A percentile compares a stretch with the other conserved stretches of the same genome.
Conservation (phyloP, 2,797 vertebrate species). For the Cetoscarus ocellatus region DNA sequence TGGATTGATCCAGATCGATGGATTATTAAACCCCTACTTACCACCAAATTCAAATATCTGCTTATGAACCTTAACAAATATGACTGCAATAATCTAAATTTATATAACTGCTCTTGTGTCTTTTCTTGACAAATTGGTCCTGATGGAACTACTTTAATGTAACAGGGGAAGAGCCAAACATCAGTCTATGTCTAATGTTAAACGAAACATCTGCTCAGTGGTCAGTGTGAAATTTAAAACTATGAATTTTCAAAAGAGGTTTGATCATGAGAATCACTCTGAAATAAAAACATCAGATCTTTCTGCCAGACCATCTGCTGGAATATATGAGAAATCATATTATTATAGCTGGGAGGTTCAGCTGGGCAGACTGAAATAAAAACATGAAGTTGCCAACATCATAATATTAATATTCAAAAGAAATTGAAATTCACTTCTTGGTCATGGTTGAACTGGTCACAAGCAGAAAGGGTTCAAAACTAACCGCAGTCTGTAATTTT, state of each 20-base stretch:
- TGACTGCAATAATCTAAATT: no score
- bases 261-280: slow-evolving; percentile 55
- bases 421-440: slow-evolving; percentile 11
- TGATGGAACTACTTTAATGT: not conserved
- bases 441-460: slow-evolving; percentile 19
- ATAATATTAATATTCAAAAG: slow-evolving; percentile 34
- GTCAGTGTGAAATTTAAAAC: slow-evolving; percentile 25
- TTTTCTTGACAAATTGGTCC: no score
- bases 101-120: no score
- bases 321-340: slow-evolving; percentile 49
- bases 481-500: not conserved
- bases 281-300: slow-evolving; percentile 64
- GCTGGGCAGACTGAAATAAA: slow-evolving; percentile 30
- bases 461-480: slow-evolving; percentile 18
- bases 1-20: no score
- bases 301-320: slow-evolving; percentile 50
- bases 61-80: no score
- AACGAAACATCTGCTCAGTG: slow-evolving; percentile 39
- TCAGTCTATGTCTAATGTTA: slow-evolving; percentile 13
- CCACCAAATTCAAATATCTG: no score
- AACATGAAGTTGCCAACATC: slow-evolving; percentile 40
- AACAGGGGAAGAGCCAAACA: slow-evolving; percentile 17
- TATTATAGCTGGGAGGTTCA: slow-evolving; percentile 52
- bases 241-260: slow-evolving; percentile 52
- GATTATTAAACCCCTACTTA: no score